Evolutionary conservation across 2,888 invertebrate species (phyloP), one percentile per base, ranked within the genome.

Genomic region (Julus scandinavius): DNA sequence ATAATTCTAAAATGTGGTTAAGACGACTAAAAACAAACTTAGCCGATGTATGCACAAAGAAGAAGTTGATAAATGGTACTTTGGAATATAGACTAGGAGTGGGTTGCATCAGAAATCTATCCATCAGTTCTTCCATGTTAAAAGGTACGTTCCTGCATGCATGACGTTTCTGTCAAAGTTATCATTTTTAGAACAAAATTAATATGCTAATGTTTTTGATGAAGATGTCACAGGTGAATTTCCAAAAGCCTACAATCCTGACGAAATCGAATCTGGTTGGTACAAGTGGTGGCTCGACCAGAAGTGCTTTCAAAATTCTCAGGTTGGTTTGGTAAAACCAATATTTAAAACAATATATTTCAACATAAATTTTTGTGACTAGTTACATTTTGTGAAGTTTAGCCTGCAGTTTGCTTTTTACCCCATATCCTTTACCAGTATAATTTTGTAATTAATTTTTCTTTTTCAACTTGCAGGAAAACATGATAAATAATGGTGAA

Each of bases 241-340:
- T 72, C 89, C 90, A 2, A 85, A 54, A 40, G 88, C 85, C 9
- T 90, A 90, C 83, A 41, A 80, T 6, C 86, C 89, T 11, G 50
- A 58, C 15, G 41, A 88, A 20, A 89, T 90, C 6, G 89, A 90
- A 88, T 40, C 49, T 38, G 87, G 58, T 11, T 90, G 90, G 90
- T 90, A 89, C 83, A 87, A 88, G 49, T 90, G 89, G 89, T 90
- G 89, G 90, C 86, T 89, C n/a, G 50, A 87, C 20, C 40, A 86
- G 38, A 86, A 54, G 40, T 86, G 38, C 7, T 86, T 86, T 86
- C 40, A 86, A 72, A 13, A 6, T 87, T 13, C 17, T 9, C 49
- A 49, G 29, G 86, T 86, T 40, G 11, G 29, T 29, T 29, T 29
- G 29, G 29, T 29, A 29, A 29, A 29, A 0, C 1, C 0, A 1